Conservation (phyloP, 2,888 invertebrate species). For the Pristionchus arcanus region DNA sequence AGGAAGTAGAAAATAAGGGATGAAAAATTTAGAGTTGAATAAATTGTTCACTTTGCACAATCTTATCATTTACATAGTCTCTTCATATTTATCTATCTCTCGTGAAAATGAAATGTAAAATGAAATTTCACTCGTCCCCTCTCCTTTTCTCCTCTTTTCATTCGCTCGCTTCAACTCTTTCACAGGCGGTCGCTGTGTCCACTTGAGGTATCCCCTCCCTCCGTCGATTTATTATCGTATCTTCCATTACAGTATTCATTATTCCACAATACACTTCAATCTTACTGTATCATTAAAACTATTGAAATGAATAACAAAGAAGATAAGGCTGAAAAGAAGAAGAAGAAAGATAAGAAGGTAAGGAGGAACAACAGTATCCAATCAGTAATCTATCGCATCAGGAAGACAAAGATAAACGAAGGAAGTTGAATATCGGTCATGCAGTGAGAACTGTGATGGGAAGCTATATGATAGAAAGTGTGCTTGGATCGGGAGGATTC, state of each 20-base stretch:
- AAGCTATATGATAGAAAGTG: neutral
- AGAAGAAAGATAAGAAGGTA: neutral
- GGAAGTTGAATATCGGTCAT: neutral
- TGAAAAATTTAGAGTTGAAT: too few species aligned
- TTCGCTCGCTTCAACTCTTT: neutral
- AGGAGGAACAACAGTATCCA: neutral
- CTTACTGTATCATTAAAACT: neutral
- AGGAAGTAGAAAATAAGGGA: too few species aligned
- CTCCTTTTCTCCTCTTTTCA: neutral
- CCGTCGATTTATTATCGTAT: neutral
- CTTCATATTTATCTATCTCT: neutral
- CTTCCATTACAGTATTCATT: neutral
- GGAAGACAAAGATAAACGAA: conserved; percentile 23
- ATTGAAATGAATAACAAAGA: neutral
- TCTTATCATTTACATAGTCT: too few species aligned
- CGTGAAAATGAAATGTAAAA: neutral
- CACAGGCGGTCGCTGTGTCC: neutral
- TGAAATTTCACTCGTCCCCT: neutral
- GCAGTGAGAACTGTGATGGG: neutral
- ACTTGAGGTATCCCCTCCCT: neutral
- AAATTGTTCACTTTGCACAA: neutral
- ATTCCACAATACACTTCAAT: neutral
- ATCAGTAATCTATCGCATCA: neutral
- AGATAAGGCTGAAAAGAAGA: neutral
- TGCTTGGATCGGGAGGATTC: conserved; percentile 47